Base-by-base conservation (phyloP, 2,888 invertebrate genomes). In the Nysson spinosus region DNA sequence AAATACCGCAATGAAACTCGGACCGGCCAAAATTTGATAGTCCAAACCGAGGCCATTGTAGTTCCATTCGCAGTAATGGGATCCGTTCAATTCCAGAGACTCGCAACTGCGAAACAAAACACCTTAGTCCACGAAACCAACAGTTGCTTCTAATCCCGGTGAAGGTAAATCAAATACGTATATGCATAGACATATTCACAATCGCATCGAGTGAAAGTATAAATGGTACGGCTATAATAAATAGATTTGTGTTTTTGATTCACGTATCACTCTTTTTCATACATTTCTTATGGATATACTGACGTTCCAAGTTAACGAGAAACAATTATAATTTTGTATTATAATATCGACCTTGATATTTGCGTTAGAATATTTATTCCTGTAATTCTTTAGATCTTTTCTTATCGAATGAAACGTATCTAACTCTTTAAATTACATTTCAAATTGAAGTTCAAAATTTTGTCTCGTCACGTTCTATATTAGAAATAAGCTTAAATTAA, bases 1-100 rank as follows among this genome's bases (percentile, higher is more conserved):
- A 88, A 95, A 97, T 26, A 97, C 93, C 1, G 96, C 93, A 85
- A 97, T 96, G 88, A 96, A 97, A 71, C 95, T 94, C 0, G 97
- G 97, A 0, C 97, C 97, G 0, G 97, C 97, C 63, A 97, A 88
- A 67, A 97, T 92, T 88, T 97, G 97, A 88, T 97, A 97, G 84
- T 96, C 95, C 63, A 96, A 90, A 7, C 97, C 97, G 51, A 96
- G 90, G 0, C 97, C 97, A 83, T 95, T 96, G 90, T 96, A 96
- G 83, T 93, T 94, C 96, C 96, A 97, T 83, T 95, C 94, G 88
- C 97, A 97, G 85, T 94, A 95, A 4, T 88, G 82, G 0, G 92
- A 92, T 0, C 93, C 95, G 79, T 95, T 95, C 43, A 93, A 76
- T 52, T 90, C 90, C 39, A 93, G 88, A 0, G 90, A 88, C 66